Conservation (phyloP, 2,888 invertebrate species). For the Diplolepis rosae region DNA sequence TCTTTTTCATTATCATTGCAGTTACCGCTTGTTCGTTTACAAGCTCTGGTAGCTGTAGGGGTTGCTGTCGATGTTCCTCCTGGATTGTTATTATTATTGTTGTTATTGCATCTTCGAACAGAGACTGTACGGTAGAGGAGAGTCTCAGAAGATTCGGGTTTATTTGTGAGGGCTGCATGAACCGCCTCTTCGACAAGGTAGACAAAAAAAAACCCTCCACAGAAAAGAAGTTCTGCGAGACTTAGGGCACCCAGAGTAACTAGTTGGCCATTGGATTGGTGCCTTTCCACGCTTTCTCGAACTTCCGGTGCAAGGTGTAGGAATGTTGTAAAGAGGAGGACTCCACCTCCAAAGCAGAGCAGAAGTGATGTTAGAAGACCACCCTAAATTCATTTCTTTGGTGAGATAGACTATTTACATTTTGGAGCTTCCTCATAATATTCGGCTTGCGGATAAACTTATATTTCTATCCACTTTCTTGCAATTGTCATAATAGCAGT, state of each 20-base stretch:
- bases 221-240: conserved; percentile 77
- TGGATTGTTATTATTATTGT: conserved; percentile 57
- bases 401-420: conserved; percentile 14
- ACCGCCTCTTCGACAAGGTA: conserved; percentile 80
- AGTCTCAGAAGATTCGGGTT: conserved; percentile 71
- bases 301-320: conserved; percentile 81
- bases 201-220: conserved; percentile 80
- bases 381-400: conserved; percentile 66
- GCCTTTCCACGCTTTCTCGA: conserved; percentile 75
- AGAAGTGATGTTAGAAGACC: conserved; percentile 77
- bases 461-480: too few species aligned
- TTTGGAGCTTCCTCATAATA: conserved; percentile 3
- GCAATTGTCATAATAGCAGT: too few species aligned
- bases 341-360: conserved; percentile 81
- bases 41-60: conserved; percentile 40
- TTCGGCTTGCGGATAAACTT: not conserved
- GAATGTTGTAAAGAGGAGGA: conserved; percentile 80
- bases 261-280: conserved; percentile 73
- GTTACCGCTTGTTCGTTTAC: conserved; percentile 20
- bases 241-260: conserved; percentile 74
- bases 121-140: conserved; percentile 77
- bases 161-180: conserved; percentile 75
- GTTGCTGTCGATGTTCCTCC: conserved; percentile 48
- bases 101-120: conserved; percentile 74
- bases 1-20: conserved; percentile 9